These are phyloP conservation scores for Balanococcus diminutus DNA, from an alignment of 2,888 invertebrate species.

Conservation along the genomic window DNA sequence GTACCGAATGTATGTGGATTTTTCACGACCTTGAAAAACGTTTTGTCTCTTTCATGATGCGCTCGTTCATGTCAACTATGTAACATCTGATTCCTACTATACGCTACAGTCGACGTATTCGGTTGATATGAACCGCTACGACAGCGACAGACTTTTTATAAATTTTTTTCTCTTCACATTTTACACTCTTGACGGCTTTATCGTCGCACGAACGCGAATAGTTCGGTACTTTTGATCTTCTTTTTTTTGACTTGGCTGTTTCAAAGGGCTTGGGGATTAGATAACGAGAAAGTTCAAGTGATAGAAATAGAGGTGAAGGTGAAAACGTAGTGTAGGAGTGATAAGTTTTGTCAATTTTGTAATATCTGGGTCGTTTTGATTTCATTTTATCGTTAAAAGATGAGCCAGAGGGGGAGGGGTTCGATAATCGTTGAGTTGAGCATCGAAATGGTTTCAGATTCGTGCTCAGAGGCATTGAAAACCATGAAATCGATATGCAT, in stretches of 20 bases:
- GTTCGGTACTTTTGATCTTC: not conserved
- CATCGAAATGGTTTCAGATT: not conserved
- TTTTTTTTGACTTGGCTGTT: not conserved
- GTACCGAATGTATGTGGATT: not conserved
- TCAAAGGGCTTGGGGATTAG: not conserved
- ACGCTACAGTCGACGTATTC: not conserved
- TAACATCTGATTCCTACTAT: not conserved
- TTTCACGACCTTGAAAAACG: constrained; percentile 24
- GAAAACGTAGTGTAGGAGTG: not conserved
- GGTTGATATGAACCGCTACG: not conserved
- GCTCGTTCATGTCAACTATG: not conserved
- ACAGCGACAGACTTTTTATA: not conserved
- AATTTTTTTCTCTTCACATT: not conserved
- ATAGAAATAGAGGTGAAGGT: not conserved
- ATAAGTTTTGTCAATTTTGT: not conserved
- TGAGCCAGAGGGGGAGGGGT: too few relatives aligned
- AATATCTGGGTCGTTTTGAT: too few relatives aligned
- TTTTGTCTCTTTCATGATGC: constrained; percentile 5
- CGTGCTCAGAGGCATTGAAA: not conserved
- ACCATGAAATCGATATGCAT: too few relatives aligned
- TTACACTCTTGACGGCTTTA: too few relatives aligned
- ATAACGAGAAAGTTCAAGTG: not conserved
- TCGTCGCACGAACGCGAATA: not conserved
- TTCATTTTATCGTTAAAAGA: not conserved
- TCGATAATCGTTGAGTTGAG: not conserved